phyloP scores from a whole-genome alignment of 2,797 vertebrate genomes.

The Diglossa cyanea region DNA sequence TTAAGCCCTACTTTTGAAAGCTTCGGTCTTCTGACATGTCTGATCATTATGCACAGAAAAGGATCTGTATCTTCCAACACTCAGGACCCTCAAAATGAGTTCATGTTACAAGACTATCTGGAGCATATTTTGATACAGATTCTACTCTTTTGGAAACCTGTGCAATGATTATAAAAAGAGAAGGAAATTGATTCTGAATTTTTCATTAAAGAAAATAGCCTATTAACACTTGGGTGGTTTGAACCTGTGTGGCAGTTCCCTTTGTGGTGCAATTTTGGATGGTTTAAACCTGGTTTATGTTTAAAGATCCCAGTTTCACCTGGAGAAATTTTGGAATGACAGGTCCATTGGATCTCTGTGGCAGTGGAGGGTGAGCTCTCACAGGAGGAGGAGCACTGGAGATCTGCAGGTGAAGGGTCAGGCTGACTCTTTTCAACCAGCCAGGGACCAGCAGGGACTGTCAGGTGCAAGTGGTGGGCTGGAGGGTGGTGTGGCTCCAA shows the following conservation, averaged over 20 bases:
- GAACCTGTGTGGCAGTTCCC: not conserved
- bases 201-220: not conserved
- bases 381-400: fast-evolving
- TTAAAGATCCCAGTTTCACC: not conserved
- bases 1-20: not conserved
- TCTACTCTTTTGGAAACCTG: not conserved
- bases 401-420: not conserved
- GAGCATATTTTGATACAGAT: not conserved
- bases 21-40: not conserved
- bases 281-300: not conserved
- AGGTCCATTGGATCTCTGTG: not conserved
- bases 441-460: not conserved
- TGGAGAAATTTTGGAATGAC: not conserved
- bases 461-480: not conserved
- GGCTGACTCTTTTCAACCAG: not conserved
- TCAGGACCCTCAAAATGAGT: not conserved
- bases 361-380: fast-evolving
- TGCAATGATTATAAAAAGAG: not conserved
- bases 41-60: not conserved
- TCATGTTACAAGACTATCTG: not conserved
- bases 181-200: not conserved
- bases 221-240: not conserved
- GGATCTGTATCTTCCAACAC: not conserved
- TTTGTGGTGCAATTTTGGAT: not conserved
- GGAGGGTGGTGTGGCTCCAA: not conserved